Evolutionary conservation across 2,113 vertebrate species (phyloP).

Genomic region (Hemicordylus capensis): DNA sequence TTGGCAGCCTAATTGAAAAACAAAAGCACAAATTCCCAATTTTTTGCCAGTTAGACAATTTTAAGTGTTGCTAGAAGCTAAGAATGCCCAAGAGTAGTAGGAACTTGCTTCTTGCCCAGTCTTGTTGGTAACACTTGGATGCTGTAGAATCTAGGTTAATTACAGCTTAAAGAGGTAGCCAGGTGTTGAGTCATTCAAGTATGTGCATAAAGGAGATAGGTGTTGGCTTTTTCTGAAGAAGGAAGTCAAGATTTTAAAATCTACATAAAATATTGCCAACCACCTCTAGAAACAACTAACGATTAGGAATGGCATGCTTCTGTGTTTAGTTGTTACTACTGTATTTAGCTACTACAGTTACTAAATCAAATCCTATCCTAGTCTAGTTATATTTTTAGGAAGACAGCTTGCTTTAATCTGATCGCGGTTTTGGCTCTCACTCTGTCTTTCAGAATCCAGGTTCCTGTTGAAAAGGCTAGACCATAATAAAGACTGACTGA

Average conservation of each 20-base stretch:
- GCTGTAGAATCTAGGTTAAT: not conserved
- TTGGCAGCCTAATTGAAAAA: not conserved
- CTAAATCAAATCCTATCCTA: not conserved
- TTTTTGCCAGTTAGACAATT: not conserved
- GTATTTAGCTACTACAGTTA: not conserved
- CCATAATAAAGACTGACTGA: no score
- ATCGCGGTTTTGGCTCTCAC: not conserved
- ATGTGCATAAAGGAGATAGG: not conserved
- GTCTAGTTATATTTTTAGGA: not conserved
- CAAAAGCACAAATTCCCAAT: fast-evolving
- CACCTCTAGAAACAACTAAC: not conserved
- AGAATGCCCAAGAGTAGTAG: not conserved
- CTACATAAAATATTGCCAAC: not conserved
- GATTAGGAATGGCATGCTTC: not conserved
- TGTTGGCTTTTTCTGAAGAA: not conserved
- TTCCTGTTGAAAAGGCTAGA: not conserved
- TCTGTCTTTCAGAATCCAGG: not conserved
- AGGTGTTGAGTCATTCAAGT: not conserved
- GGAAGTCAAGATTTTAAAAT: not conserved
- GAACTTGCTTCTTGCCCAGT: not conserved
- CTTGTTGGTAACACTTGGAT: not conserved
- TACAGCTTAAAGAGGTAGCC: not conserved
- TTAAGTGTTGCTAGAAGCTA: fast-evolving
- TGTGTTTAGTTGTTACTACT: not conserved
- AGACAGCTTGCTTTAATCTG: not conserved